Evolutionary conservation across 2,888 invertebrate genomes (phyloP).

Genomic region (Branchellion lobata): DNA sequence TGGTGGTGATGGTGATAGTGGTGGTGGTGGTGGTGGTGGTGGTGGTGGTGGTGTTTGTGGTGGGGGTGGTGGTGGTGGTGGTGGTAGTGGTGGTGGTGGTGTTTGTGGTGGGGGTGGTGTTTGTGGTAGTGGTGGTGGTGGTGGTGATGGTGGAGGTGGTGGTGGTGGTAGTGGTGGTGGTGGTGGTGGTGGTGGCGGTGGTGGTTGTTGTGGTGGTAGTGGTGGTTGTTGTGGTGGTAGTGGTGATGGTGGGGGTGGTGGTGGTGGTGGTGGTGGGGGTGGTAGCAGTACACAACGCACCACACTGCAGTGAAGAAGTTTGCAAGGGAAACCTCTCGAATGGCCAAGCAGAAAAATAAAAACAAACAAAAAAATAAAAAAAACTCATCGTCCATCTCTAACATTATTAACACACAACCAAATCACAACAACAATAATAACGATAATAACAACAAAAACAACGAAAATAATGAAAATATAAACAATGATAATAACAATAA

Average conservation of each 20-base stretch:
- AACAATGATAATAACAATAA: too few relatives aligned
- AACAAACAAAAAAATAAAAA: too few relatives aligned
- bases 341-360: too few relatives aligned
- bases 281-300: not conserved
- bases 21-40: not conserved
- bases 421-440: too few relatives aligned
- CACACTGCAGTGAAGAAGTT: too few relatives aligned
- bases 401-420: too few relatives aligned
- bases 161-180: not conserved
- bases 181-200: not conserved
- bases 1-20: conserved; percentile 2
- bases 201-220: conserved; percentile 5
- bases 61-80: not conserved
- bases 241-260: conserved; percentile 1
- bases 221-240: conserved; percentile 1
- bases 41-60: not conserved
- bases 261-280: conserved; percentile 22
- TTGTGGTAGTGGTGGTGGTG: conserved; percentile 3
- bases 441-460: too few relatives aligned
- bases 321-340: too few relatives aligned
- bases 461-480: too few relatives aligned
- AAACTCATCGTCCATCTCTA: too few relatives aligned
- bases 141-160: not conserved
- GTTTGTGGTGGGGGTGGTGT: not conserved
- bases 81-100: conserved; percentile 1